Evolutionary conservation across 2,888 invertebrate species (phyloP).

Genomic region (Clepsis dumicolana): DNA sequence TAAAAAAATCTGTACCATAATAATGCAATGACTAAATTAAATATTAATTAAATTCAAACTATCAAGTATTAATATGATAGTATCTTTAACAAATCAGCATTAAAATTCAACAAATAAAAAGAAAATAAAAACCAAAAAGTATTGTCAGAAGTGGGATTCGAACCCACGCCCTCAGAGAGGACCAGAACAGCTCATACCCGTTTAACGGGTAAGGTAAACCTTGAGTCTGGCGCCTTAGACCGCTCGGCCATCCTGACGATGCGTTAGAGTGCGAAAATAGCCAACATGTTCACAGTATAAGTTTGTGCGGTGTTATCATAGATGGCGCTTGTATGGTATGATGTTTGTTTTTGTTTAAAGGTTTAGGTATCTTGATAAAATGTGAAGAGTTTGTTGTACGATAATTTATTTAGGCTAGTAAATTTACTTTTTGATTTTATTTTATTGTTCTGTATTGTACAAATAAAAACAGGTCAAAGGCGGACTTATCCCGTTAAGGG

Average conservation of each 20-base stretch:
- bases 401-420: no score
- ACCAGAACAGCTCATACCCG: slow-evolving; percentile 90
- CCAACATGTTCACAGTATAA: slow-evolving; percentile 44
- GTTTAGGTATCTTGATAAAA: no score
- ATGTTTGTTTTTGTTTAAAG: not conserved
- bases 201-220: slow-evolving; percentile 84
- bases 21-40: no score
- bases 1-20: no score
- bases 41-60: not conserved
- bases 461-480: no score
- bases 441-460: no score
- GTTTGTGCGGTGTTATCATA: slow-evolving; percentile 46
- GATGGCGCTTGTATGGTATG: slow-evolving; percentile 56
- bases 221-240: slow-evolving; percentile 93
- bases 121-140: slow-evolving; percentile 61
- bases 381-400: no score
- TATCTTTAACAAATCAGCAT: no score
- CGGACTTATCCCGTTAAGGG: no score
- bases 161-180: slow-evolving; percentile 93
- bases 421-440: no score
- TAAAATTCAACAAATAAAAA: not conserved
- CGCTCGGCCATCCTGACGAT: slow-evolving; percentile 94
- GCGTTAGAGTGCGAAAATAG: slow-evolving; percentile 51
- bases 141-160: slow-evolving; percentile 93
- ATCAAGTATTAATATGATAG: not conserved